Percentiles rank a stretch among this genome's conserved stretches.
phyloP scores from a whole-genome alignment of 1,140 invertebrate species.

The Saxidomus purpurata region DNA sequence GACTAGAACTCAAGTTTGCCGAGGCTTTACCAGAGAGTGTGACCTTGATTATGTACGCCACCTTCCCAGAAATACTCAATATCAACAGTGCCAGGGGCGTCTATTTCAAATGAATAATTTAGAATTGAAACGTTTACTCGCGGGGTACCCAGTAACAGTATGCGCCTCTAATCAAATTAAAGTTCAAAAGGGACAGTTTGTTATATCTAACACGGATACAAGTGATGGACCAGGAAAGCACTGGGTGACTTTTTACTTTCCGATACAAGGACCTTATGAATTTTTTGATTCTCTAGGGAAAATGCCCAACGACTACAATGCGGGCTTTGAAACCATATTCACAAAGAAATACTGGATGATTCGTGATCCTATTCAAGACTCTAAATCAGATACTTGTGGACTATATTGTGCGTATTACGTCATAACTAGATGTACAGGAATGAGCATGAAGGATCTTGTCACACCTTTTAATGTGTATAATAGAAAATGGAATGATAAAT shows the following conservation, averaged over 20 bases:
- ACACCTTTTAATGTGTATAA: neutral
- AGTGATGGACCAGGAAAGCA: slow-evolving; percentile 24
- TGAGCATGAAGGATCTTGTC: neutral
- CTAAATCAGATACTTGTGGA: neutral
- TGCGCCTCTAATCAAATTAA: neutral
- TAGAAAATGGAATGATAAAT: neutral
- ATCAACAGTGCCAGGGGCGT: neutral
- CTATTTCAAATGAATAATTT: slow-evolving; percentile 3
- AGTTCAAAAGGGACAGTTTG: neutral
- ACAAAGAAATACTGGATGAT: neutral
- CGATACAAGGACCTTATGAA: neutral
- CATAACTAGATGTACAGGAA: neutral
- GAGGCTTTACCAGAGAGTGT: slow-evolving; percentile 23
- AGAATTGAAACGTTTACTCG: slow-evolving; percentile 1
- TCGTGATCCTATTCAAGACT: neutral
- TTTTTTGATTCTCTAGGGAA: slow-evolving; percentile 20
- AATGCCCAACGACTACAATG: neutral
- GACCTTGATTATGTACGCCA: slow-evolving; percentile 19
- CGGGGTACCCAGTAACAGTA: neutral
- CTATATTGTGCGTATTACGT: slow-evolving; percentile 3
- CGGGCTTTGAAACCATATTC: neutral
- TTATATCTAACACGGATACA: slow-evolving; percentile 14
- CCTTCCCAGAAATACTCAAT: slow-evolving; percentile 6
- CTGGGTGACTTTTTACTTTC: slow-evolving; percentile 7
- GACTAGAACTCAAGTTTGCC: slow-evolving; percentile 30